A percentile compares a stretch with the other conserved stretches of the same genome.
These are phyloP conservation scores for Hypomecis punctinalis DNA, from an alignment of 2,888 invertebrate genomes.

Conservation along the genomic window DNA sequence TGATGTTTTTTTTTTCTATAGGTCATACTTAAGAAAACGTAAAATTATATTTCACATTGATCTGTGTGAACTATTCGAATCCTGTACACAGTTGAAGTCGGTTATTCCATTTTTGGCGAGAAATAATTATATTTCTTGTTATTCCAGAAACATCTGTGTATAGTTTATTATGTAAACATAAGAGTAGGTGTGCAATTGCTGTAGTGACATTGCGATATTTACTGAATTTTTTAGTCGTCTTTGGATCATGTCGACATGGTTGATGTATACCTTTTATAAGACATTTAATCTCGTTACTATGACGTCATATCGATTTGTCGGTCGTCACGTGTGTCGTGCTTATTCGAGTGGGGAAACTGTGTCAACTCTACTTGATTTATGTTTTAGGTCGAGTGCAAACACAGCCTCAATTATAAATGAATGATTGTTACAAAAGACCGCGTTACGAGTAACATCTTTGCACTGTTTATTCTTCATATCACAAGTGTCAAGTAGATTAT, in stretches of 20 bases:
- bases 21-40: too few species aligned
- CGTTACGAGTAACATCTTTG: constrained; percentile 58
- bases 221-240: constrained; percentile 2
- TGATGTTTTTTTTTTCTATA: too few species aligned
- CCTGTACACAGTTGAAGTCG: too few species aligned
- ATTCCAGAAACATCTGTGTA: constrained; percentile 22
- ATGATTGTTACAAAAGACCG: constrained; percentile 66
- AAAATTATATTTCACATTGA: too few species aligned
- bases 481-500: constrained; percentile 43
- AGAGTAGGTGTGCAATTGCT: constrained; percentile 6
- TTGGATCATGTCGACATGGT: constrained; percentile 5
- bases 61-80: too few species aligned
- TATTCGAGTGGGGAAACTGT: constrained; percentile 55
- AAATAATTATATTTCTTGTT: background rate
- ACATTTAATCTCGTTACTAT: background rate
- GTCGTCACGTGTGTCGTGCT: constrained; percentile 15
- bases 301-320: constrained; percentile 7
- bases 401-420: constrained; percentile 61
- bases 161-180: background rate
- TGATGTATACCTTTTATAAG: background rate
- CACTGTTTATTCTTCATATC: constrained; percentile 69
- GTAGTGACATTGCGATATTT: constrained; percentile 15
- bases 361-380: constrained; percentile 34
- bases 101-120: too few species aligned
- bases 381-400: constrained; percentile 67